phyloP scores from a whole-genome alignment of 2,797 vertebrate species.

The Centropyge bicolor region DNA sequence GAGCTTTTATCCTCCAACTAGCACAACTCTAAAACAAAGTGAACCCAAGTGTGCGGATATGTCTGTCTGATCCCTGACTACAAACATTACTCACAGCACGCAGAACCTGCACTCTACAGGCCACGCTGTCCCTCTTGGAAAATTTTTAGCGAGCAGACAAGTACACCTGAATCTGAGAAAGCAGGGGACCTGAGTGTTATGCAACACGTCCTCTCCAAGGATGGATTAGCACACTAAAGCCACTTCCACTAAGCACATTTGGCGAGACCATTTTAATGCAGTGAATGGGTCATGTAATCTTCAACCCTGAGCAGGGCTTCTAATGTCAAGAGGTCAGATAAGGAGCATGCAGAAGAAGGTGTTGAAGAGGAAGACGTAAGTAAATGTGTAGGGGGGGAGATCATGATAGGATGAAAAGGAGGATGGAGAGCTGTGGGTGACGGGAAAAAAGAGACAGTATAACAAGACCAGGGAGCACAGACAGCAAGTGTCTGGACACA shows the following conservation, averaged over 20 bases:
- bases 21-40: constrained; percentile 24
- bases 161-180: constrained; percentile 51
- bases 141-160: constrained; percentile 30
- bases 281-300: constrained; percentile 38
- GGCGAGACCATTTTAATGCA: constrained; percentile 67
- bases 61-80: constrained; percentile 17
- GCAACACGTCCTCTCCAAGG: constrained; percentile 68
- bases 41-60: constrained; percentile 14
- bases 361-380: not conserved
- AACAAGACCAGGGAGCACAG: constrained; percentile 14
- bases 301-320: constrained; percentile 38
- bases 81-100: constrained; percentile 7
- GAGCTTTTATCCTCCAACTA: constrained; percentile 23
- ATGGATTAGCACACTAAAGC: constrained; percentile 75
- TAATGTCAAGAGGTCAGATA: constrained; percentile 53
- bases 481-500: not conserved
- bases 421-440: constrained; percentile 14
- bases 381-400: constrained; percentile 11
- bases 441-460: constrained; percentile 10
- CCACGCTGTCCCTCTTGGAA: not conserved
- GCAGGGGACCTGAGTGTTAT: constrained; percentile 56
- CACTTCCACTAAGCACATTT: constrained; percentile 70
- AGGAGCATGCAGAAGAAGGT: constrained; percentile 11
- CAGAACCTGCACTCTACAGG: not conserved
- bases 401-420: constrained; percentile 6